A percentile compares a stretch with the other conserved stretches of the same genome.
These are phyloP conservation scores for Gymnothorax reevesii DNA, from an alignment of 2,797 vertebrate species.

Conservation along the genomic window DNA sequence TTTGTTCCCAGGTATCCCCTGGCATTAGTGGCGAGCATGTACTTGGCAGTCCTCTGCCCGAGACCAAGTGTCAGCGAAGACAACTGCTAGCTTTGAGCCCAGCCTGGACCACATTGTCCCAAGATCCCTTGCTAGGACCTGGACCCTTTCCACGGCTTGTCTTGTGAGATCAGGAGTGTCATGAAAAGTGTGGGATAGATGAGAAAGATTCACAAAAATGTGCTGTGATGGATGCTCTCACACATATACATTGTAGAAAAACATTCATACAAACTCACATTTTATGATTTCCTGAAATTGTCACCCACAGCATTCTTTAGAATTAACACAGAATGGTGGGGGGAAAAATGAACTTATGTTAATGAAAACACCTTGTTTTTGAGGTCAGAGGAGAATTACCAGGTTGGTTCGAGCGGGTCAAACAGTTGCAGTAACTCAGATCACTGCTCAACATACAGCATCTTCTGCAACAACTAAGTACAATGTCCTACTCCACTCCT, in stretches of 20 bases:
- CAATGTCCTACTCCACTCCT: too few species aligned
- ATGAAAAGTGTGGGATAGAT: constrained; percentile 99
- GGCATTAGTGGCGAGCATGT: constrained; percentile 93
- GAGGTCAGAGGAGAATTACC: too few species aligned
- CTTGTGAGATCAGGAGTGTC: constrained; percentile 84
- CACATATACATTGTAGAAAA: background rate
- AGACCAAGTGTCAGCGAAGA: constrained; percentile 91
- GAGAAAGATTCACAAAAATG: background rate
- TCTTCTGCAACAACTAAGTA: too few species aligned
- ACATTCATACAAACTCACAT: background rate
- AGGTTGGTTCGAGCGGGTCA: too few species aligned
- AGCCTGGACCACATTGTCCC: constrained; percentile 92
- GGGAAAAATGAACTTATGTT: too few species aligned
- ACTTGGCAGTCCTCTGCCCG: constrained; percentile 87
- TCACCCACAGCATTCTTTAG: too few species aligned
- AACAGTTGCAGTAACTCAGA: too few species aligned
- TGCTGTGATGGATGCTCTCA: too few species aligned
- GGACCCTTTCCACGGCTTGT: constrained; percentile 89
- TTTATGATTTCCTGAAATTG: too few species aligned
- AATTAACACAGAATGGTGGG: too few species aligned
- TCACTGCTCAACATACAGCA: too few species aligned
- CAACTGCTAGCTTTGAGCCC: constrained; percentile 92
- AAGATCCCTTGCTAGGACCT: constrained; percentile 95
- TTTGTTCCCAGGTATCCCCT: constrained; percentile 80
- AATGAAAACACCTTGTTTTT: too few species aligned